Evolutionary conservation across 2,888 invertebrate genomes (phyloP), one percentile per base, ranked within the genome.

Genomic region (Melanargia galathea): DNA sequence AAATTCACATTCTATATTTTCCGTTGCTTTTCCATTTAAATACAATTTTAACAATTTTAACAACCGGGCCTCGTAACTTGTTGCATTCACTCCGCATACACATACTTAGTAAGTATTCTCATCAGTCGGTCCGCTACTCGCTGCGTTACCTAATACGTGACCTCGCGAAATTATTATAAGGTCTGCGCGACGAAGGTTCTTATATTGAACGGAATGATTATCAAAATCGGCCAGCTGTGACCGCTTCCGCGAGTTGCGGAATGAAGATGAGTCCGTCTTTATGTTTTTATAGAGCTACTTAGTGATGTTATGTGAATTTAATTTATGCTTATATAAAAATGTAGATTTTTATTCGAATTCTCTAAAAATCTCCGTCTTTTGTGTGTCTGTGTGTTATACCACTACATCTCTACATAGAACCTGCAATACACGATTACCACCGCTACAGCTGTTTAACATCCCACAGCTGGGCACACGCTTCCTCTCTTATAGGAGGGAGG

Each of bases 41-140:
- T n/a, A 4, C 3, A 38, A 38, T 38, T 5, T n/a, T 13, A 35
- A 35, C 35, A 13, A 35, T n/a, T 38, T n/a, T 38, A 38, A n/a
- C n/a, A n/a, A n/a, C n/a, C n/a, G n/a, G n/a, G n/a, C n/a, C n/a
- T n/a, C n/a, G n/a, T n/a, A n/a, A n/a, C n/a, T n/a, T n/a, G n/a
- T 79, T 73, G 77, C 75, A 76, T 80, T 81, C 80, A 81, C 86
- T 88, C 83, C 4, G 82, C 82, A 84, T 82, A 77, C 78, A 82
- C 82, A 84, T 86, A 79, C n/a, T n/a, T n/a, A n/a, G n/a, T n/a
- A 79, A 74, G 77, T 80, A 86, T 85, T 87, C n/a, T n/a, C 82
- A 83, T 82, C 83, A 80, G 73, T 22, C 45, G 20, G 7, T 35
- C n/a, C n/a, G n/a, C n/a, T 66, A 79, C 73, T 81, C 80, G 78